Evolutionary conservation across 2,113 vertebrate species (phyloP), one percentile per base, ranked within the genome.

Genomic region (Oncorhynchus gorbuscha): DNA sequence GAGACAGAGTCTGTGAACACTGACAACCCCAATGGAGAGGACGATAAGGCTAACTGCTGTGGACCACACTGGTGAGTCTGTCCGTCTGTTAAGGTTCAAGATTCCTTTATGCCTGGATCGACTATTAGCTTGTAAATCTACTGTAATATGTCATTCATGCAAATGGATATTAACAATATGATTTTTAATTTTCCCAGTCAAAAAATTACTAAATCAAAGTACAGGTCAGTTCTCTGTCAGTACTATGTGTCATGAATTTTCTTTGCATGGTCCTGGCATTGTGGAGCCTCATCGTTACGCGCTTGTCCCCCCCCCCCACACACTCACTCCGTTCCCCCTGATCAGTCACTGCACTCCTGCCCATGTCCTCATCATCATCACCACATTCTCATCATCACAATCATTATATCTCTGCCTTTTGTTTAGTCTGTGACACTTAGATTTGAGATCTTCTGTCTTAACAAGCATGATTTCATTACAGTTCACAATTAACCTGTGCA

Each of bases 161-260:
- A 62, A 62, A 62, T 55, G 59, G 18, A 0, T 62, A 62, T 24
- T 82, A 84, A 88, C 75, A 61, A 11, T 75, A 67, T 84, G 55
- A 78, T 90, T 59, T 84, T 89, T 83, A 85, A 77, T 84, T 80
- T 84, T 80, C 94, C 75, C 92, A 99, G 97, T 95, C 95, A 97
- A 93, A 95, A 97, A 92, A 96, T 99, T 87, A 96, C 96, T 88
- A 98, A 98, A 91, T 98, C 97, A 92, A 98, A 97, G 87, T 96
- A 94, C 96, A 99, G 98, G 97, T 99, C 86, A 96, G 97, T 99
- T 55, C 51, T 55, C 12, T 55, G 51, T 55, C 51, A 7, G 51
- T 16, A 18, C 51, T 55, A 14, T 14, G 5, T 55, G 51, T 55
- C 12, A 55, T 55, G 4, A 55, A 4, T 14, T 18, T 55, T 45